Base-by-base conservation (phyloP, 2,113 vertebrate genomes). In the Oryzias melastigma region DNA sequence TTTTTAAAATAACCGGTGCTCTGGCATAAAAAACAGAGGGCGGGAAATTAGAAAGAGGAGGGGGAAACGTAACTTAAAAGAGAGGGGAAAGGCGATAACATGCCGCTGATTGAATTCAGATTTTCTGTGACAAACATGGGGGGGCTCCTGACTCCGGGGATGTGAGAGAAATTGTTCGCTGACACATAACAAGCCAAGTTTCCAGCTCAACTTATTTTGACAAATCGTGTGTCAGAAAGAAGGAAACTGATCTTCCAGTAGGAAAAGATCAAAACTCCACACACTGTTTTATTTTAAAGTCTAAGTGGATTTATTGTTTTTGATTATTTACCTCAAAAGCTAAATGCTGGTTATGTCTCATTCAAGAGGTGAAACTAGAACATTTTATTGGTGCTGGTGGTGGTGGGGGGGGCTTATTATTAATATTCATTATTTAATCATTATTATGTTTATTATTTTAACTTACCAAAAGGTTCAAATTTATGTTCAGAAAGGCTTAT, bases 31-130 rank as follows among this genome's bases (percentile, higher is more conserved):
- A 84, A 80, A 42, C 42, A 29, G 54, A 55, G 48, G 56, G 67
- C 47, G 57, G 59, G 59, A 68, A 50, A 62, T 24, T 52, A 52
- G 25, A 14, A 1, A 16, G 7, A 4, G 48, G 14, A 25, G 24
- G 42, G 35, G 61, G 59, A 22, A 27, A 25, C 4, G 13, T 15
- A 25, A 20, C 19, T 22, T 56, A 7, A 35, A 41, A 52, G 57
- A 29, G 13, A 35, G 35, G 64, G 75, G 73, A 67, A 62, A 51
- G 53, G 71, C 24, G 80, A 85, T 89, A 86, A 89, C 74, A 79
- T 82, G 46, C 63, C 29, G 64, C 65, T 87, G 79, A 87, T 88
- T 86, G 84, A 85, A 82, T 80, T 86, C 79, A 83, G 83, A 85
- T 80, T 84, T 75, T 81, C 69, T 68, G 25, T 71, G 68, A 77